A percentile compares a stretch with the other conserved stretches of the same genome.
Conservation (phyloP, 2,888 invertebrate genomes). For the Drosophila hawaiiensis region DNA sequence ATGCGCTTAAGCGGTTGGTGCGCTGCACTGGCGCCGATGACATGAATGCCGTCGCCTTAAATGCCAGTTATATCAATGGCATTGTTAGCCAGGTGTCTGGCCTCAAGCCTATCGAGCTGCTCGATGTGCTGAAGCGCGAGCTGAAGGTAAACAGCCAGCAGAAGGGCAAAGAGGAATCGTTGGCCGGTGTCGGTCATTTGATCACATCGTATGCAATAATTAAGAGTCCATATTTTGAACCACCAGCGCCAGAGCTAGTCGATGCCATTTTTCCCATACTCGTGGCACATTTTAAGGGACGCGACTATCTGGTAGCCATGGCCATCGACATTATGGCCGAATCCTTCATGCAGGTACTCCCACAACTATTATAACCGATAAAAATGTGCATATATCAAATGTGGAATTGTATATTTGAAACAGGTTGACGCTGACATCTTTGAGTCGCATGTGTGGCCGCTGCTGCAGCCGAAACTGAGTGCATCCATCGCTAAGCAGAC, state of each 20-base stretch:
- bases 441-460: constrained; percentile 47
- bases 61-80: constrained; percentile 31
- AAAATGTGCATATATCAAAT: background rate
- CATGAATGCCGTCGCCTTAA: constrained; percentile 27
- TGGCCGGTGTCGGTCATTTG: constrained; percentile 64
- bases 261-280: constrained; percentile 43
- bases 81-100: constrained; percentile 42
- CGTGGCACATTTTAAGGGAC: constrained; percentile 45
- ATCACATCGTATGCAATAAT: constrained; percentile 43
- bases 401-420: background rate
- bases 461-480: constrained; percentile 32
- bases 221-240: constrained; percentile 25
- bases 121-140: constrained; percentile 38
- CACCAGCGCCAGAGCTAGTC: constrained; percentile 24
- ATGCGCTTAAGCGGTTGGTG: constrained; percentile 55
- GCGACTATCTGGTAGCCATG: constrained; percentile 56
- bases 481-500: constrained; percentile 37
- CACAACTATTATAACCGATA: background rate
- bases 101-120: constrained; percentile 43
- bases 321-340: constrained; percentile 36
- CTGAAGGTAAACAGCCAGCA: constrained; percentile 38
- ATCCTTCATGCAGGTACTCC: constrained; percentile 42
- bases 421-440: constrained; percentile 27
- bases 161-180: constrained; percentile 58
- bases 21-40: constrained; percentile 68